Percentiles rank a stretch among this genome's conserved stretches.
These are phyloP conservation scores for Amyelois transitella DNA, from an alignment of 1,140 invertebrate species.

Conservation along the genomic window DNA sequence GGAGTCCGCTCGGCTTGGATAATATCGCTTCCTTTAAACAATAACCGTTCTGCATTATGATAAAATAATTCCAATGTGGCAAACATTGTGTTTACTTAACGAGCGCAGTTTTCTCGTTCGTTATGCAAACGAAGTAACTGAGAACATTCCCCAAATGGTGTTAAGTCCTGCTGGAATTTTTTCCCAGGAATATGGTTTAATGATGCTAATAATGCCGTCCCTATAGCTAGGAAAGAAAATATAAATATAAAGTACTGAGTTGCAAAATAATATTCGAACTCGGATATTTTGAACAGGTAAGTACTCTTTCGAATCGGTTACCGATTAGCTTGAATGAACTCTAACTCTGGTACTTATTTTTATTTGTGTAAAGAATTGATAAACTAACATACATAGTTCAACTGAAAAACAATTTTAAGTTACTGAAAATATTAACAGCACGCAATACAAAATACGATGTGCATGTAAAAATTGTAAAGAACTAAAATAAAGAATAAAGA, in stretches of 20 bases:
- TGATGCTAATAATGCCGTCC: too few species aligned
- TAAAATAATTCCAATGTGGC: constrained; percentile 62
- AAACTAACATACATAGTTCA: constrained; percentile 18
- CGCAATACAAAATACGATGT: constrained; percentile 55
- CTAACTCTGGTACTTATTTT: constrained; percentile 15
- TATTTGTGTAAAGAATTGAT: constrained; percentile 27
- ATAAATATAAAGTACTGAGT: too few species aligned
- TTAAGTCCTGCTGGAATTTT: neutral
- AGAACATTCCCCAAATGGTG: neutral
- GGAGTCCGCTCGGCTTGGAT: constrained; percentile 55
- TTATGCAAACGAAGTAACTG: neutral
- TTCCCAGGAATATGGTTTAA: neutral
- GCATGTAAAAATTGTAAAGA: constrained; percentile 61
- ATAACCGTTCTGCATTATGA: constrained; percentile 68
- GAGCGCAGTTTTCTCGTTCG: neutral
- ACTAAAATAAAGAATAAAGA: constrained; percentile 53
- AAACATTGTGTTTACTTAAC: neutral
- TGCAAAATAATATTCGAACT: too few species aligned
- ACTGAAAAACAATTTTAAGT: constrained; percentile 43
- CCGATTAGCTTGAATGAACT: too few species aligned
- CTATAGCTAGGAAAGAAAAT: too few species aligned
- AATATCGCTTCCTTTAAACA: constrained; percentile 65
- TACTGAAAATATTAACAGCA: constrained; percentile 55
- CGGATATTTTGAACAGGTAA: too few species aligned
- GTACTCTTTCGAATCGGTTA: too few species aligned